A percentile compares a stretch with the other conserved stretches of the same genome.
phyloP scores from a whole-genome alignment of 2,888 invertebrate species.

The Dendrolimus houi region DNA sequence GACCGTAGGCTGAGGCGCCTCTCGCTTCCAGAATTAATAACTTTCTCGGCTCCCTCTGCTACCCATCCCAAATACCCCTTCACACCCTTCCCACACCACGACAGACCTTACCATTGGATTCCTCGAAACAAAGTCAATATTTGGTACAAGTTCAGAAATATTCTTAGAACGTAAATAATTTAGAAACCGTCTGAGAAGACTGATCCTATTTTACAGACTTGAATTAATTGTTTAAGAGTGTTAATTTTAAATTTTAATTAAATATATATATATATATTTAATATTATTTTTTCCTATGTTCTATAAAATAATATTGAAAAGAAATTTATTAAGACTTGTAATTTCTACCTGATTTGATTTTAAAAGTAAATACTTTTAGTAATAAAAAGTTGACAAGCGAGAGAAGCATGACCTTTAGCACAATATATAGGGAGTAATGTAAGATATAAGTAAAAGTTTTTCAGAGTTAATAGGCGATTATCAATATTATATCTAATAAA shows the following conservation, averaged over 20 bases:
- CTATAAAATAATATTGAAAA: too few species aligned
- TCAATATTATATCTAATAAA: too few species aligned
- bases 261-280: too few species aligned
- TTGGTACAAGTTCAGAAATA: neutral
- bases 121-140: conserved; percentile 22
- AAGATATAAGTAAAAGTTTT: too few species aligned
- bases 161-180: neutral
- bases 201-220: neutral
- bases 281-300: too few species aligned
- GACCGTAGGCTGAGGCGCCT: conserved; percentile 67
- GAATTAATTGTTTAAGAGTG: neutral
- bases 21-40: conserved; percentile 74
- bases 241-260: neutral
- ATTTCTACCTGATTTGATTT: too few species aligned
- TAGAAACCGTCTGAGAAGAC: neutral
- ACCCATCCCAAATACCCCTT: conserved; percentile 23
- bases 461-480: too few species aligned
- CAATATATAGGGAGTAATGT: too few species aligned
- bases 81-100: conserved; percentile 26
- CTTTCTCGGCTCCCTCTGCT: conserved; percentile 51
- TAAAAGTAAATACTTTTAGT: too few species aligned
- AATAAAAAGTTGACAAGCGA: too few species aligned
- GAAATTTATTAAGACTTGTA: too few species aligned
- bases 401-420: too few species aligned
- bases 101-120: conserved; percentile 30